These are phyloP conservation scores for Acarapis woodi DNA, from an alignment of 1,140 invertebrate species.

Conservation along the genomic window DNA sequence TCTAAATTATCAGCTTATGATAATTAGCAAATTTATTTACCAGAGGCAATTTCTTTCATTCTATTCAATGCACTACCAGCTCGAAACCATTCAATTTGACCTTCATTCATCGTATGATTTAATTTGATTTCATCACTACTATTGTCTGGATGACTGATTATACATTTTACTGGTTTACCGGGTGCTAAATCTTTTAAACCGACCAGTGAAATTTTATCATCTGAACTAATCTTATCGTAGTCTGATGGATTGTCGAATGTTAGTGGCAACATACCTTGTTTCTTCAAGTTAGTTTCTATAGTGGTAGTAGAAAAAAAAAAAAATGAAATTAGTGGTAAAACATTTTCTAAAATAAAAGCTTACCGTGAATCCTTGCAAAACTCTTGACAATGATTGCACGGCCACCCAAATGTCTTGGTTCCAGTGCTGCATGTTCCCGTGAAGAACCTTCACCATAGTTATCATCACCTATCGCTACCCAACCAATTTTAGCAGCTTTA, in stretches of 20 bases:
- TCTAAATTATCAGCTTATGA: too few relatives aligned
- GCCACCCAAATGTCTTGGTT: constrained; percentile 55
- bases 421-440: constrained; percentile 89
- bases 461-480: constrained; percentile 90
- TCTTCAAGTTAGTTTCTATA: constrained; percentile 96
- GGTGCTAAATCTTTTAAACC: constrained; percentile 55
- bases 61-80: constrained; percentile 95
- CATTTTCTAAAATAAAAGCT: constrained; percentile 5
- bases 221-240: constrained; percentile 88
- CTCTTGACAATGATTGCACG: constrained; percentile 95
- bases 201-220: constrained; percentile 72
- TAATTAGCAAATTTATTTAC: neutral
- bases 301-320: too few relatives aligned
- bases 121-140: constrained; percentile 51
- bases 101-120: constrained; percentile 86
- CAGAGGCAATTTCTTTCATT: constrained; percentile 31
- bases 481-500: constrained; percentile 44
- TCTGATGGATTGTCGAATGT: constrained; percentile 79
- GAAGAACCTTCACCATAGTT: constrained; percentile 85
- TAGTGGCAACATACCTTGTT: constrained; percentile 83
- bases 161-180: constrained; percentile 64
- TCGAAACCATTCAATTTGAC: constrained; percentile 92
- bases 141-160: constrained; percentile 72
- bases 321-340: neutral
- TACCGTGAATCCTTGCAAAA: constrained; percentile 85